Percentiles rank a stretch among this genome's conserved stretches.
phyloP scores from a whole-genome alignment of 2,797 vertebrate species.

The Apodemus agrarius region DNA sequence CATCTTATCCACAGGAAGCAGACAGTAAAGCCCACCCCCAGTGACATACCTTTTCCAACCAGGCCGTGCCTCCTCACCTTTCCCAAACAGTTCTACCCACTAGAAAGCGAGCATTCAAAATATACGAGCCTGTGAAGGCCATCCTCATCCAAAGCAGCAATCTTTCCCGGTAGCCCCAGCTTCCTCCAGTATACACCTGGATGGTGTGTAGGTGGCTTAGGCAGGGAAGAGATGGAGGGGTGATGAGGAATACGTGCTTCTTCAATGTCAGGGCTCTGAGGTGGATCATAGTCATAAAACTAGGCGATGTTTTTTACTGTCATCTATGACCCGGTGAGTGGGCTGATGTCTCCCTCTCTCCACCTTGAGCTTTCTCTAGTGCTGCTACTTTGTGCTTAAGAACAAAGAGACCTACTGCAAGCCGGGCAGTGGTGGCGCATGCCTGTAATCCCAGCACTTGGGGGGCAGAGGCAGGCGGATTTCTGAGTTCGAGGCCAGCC shows the following conservation, averaged over 20 bases:
- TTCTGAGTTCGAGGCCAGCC: too few relatives aligned
- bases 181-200: not conserved
- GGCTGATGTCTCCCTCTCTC: not conserved
- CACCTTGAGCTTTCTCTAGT: not conserved
- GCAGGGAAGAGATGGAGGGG: not conserved
- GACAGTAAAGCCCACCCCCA: not conserved
- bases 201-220: not conserved
- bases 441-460: too few relatives aligned
- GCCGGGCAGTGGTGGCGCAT: too few relatives aligned
- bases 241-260: not conserved
- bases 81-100: not conserved
- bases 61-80: not conserved
- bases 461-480: too few relatives aligned
- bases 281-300: not conserved
- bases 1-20: not conserved
- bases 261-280: not conserved
- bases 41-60: not conserved
- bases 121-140: not conserved
- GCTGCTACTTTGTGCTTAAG: constrained; percentile 34
- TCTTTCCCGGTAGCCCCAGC: not conserved
- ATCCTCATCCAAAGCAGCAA: not conserved
- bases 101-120: not conserved
- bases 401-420: constrained; percentile 16
- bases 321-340: not conserved
- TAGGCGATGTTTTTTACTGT: not conserved